Base-by-base conservation (phyloP, 2,888 invertebrate species). In the Brachypalpus laphriformis region DNA sequence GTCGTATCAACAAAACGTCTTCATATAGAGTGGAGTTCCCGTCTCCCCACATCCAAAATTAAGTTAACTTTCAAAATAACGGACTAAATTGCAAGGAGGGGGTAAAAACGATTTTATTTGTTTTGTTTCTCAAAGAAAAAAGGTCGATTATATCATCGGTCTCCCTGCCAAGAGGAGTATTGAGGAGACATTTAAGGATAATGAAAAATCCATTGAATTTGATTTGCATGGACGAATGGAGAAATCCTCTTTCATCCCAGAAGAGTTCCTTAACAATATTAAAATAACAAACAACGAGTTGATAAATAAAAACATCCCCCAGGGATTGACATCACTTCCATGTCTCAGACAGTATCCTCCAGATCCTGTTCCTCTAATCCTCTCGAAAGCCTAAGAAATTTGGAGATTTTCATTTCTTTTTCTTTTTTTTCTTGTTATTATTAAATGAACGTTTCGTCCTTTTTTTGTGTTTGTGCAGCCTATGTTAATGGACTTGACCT, bases 401-500 rank as follows among this genome's bases (percentile, higher is more conserved):
- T 25, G 18, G 40, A 47, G 34, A 49, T 16, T 14, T 37, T 61
- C 31, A n/a, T 63, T 25, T 74, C 51, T n/a, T 51, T 11, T 22
- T 20, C 11, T 47, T 57, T 31, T 75, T 56, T 68, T 40, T 47
- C 34, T 91, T 87, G 47, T 70, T 37, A 18, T 54, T 20, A 51
- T 11, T 8, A n/a, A n/a, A n/a, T n/a, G n/a, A n/a, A n/a, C n/a
- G n/a, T 83, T 87, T 22, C 87, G 89, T 87, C 31, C 40, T 56
- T 74, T 51, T 56, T 40, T 63, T 71, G 57, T 75, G 54, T 82
- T 82, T 87, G 61, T 49, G 54, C 81, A 81, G 85, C 71, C 85
- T 81, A 54, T 57, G 90, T 90, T 88, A 90, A 90, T 89, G 91
- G 91, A 87, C 91, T 94, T 88, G 96, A 96, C 92, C 94, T 95